Conservation (phyloP, 2,888 invertebrate genomes). For the Xanthorhoe designata region DNA sequence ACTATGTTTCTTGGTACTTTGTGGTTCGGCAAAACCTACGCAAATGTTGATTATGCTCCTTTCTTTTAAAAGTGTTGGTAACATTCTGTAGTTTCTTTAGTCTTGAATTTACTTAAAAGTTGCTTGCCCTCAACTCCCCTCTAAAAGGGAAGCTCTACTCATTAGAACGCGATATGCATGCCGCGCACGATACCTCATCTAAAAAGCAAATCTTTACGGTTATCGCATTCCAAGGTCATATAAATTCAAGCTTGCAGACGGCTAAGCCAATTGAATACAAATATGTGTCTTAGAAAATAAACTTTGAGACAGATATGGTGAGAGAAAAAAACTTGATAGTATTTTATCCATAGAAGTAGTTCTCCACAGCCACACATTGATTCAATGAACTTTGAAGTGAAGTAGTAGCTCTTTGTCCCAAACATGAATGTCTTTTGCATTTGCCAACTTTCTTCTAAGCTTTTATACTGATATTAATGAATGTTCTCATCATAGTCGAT, state of each 20-base stretch:
- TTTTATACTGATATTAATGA: slow-evolving; percentile 43
- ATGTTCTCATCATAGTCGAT: slow-evolving; percentile 41
- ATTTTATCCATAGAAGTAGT: too few relatives aligned
- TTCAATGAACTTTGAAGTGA: slow-evolving; percentile 7
- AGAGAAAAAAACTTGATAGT: not conserved
- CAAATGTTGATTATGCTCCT: not conserved
- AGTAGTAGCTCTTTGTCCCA: slow-evolving; percentile 24
- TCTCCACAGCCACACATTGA: too few relatives aligned
- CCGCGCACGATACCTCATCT: slow-evolving; percentile 29
- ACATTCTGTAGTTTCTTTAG: slow-evolving; percentile 26
- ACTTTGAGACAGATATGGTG: not conserved
- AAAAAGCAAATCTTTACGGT: slow-evolving; percentile 33
- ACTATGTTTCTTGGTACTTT: not conserved
- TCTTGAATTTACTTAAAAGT: slow-evolving; percentile 15
- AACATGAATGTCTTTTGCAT: slow-evolving; percentile 13
- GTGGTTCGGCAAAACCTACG: not conserved
- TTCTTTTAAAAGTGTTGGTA: slow-evolving; percentile 20
- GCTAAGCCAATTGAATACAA: slow-evolving; percentile 14
- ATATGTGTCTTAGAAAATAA: slow-evolving; percentile 1
- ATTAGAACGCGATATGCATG: slow-evolving; percentile 25
- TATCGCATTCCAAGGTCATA: slow-evolving; percentile 28
- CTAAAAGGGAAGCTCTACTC: slow-evolving; percentile 13
- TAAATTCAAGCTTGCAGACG: slow-evolving; percentile 29
- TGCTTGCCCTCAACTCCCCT: slow-evolving; percentile 21
- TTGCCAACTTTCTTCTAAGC: slow-evolving; percentile 38